A percentile compares a stretch with the other conserved stretches of the same genome.
These are phyloP conservation scores for Bubo bubo DNA, from an alignment of 2,113 vertebrate species.

Conservation along the genomic window DNA sequence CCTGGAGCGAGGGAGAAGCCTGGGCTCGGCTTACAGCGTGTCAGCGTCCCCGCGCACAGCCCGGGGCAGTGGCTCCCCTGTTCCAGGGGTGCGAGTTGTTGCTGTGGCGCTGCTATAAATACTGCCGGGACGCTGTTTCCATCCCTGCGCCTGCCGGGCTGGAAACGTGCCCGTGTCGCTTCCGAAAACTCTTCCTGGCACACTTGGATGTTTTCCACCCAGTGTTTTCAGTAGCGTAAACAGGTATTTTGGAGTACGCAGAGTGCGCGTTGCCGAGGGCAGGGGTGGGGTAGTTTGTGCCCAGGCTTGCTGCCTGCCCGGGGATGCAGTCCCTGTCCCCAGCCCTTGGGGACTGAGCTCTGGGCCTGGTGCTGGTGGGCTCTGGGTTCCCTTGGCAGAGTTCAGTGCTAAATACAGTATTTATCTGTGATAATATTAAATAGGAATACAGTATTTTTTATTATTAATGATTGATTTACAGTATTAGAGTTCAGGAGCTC, in stretches of 20 bases:
- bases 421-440: too few relatives aligned
- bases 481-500: too few relatives aligned
- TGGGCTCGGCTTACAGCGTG: not conserved
- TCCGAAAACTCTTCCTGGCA: not conserved
- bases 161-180: not conserved
- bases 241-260: not conserved
- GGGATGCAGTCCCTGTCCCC: not conserved
- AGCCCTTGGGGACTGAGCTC: accelerated
- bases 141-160: not conserved
- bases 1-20: accelerated
- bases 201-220: not conserved
- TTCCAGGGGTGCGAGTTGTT: not conserved
- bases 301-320: not conserved
- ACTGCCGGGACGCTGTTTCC: not conserved
- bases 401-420: too few relatives aligned
- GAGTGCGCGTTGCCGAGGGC: not conserved
- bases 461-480: too few relatives aligned
- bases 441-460: too few relatives aligned
- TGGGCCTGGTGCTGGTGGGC: not conserved
- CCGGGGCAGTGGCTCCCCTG: accelerated
- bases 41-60: accelerated
- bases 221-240: not conserved
- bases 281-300: not conserved
- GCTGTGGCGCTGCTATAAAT: not conserved
- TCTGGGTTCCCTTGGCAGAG: not conserved